Conservation (phyloP, 2,888 invertebrate genomes). For the Unio delphinus region DNA sequence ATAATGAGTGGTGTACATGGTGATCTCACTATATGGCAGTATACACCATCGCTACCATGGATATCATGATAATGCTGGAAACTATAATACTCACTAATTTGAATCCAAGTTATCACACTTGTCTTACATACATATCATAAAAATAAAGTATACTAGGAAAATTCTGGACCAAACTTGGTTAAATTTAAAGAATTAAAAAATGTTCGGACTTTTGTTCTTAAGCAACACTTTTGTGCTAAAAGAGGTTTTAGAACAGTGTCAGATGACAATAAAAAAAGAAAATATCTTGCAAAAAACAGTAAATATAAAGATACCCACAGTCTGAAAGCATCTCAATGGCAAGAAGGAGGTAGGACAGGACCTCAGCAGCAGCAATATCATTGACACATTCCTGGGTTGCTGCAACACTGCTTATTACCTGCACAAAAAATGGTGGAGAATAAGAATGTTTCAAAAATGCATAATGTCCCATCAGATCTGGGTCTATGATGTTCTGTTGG, state of each 20-base stretch:
- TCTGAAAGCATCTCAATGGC: slow-evolving; percentile 73
- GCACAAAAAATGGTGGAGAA: slow-evolving; percentile 7
- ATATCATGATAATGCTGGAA: too few relatives aligned
- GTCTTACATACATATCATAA: too few relatives aligned
- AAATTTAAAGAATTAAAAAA: too few relatives aligned
- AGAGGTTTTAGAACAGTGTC: not conserved
- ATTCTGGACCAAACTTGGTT: too few relatives aligned
- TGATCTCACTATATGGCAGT: too few relatives aligned
- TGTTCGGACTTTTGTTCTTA: too few relatives aligned
- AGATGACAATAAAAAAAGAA: not conserved
- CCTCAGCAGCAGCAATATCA: slow-evolving; percentile 91
- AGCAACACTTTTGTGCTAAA: not conserved
- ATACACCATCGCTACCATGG: too few relatives aligned
- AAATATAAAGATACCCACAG: slow-evolving; percentile 52
- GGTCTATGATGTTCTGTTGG: too few relatives aligned
- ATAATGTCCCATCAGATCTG: not conserved
- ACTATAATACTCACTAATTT: too few relatives aligned
- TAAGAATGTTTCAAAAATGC: not conserved
- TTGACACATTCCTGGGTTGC: slow-evolving; percentile 95
- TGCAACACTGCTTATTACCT: slow-evolving; percentile 79
- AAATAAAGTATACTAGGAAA: too few relatives aligned
- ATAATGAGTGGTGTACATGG: too few relatives aligned
- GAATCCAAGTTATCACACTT: too few relatives aligned
- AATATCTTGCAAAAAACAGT: not conserved
- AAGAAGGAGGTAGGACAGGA: slow-evolving; percentile 81